Percentiles rank a stretch among this genome's conserved stretches.
phyloP scores from a whole-genome alignment of 2,113 vertebrate genomes.

The Cygnus atratus region DNA sequence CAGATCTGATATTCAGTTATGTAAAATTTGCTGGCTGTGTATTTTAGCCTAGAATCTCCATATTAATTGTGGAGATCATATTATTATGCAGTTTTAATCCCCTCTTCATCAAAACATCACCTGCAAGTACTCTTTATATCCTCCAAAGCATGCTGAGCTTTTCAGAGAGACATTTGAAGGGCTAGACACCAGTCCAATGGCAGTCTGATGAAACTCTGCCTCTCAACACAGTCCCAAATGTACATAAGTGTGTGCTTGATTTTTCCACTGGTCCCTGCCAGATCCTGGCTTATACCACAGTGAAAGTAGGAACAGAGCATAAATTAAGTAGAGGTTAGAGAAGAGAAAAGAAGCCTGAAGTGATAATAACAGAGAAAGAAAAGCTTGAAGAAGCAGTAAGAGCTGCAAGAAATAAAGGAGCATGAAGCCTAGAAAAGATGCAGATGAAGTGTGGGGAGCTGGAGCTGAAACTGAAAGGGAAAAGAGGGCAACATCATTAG shows the following conservation, averaged over 20 bases:
- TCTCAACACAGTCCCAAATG: background rate
- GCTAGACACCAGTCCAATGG: background rate
- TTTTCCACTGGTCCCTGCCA: background rate
- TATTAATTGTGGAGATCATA: background rate
- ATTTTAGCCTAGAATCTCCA: background rate
- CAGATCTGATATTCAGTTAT: background rate
- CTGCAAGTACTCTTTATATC: background rate
- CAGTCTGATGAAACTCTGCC: background rate
- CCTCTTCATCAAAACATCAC: background rate
- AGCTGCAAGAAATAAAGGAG: background rate
- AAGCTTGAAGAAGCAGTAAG: background rate
- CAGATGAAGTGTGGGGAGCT: background rate
- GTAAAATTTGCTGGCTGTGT: background rate
- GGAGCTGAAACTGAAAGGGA: rapidly evolving
- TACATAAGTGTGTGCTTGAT: rapidly evolving
- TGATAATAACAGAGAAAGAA: background rate
- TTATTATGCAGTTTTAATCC: background rate
- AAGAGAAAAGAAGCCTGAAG: background rate
- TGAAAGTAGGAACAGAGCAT: background rate
- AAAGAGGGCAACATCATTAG: rapidly evolving
- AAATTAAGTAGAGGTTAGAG: background rate
- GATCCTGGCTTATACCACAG: background rate
- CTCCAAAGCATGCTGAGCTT: background rate
- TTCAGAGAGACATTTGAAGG: rapidly evolving
- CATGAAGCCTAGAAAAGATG: background rate